phyloP scores from a whole-genome alignment of 2,888 invertebrate species.

The Spicauda simplicius region DNA sequence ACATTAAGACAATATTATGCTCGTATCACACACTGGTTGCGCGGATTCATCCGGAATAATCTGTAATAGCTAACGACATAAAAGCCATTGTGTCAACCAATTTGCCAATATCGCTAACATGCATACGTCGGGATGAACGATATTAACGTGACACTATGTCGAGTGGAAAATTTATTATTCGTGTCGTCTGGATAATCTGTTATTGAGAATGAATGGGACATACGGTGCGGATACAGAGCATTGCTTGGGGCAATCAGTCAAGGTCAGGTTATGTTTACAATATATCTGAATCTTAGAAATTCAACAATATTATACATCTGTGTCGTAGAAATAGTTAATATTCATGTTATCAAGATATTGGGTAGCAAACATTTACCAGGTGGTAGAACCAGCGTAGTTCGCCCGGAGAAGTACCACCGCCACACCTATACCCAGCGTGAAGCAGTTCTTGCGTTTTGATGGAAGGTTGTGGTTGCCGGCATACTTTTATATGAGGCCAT shows the following conservation, averaged over 20 bases:
- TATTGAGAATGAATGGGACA: conserved; percentile 1
- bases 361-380: no score
- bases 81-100: conserved; percentile 19
- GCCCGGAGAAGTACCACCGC: no score
- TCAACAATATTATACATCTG: no score
- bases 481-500: no score
- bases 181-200: conserved; percentile 4
- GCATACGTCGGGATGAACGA: conserved; percentile 9
- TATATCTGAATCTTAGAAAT: no score
- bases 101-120: conserved; percentile 21
- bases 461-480: no score
- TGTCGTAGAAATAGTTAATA: no score
- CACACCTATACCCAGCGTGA: no score
- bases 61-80: conserved; percentile 7
- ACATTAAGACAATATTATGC: not conserved
- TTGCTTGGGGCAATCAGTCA: not conserved
- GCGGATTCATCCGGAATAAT: conserved; percentile 8
- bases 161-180: conserved; percentile 21
- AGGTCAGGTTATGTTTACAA: not conserved
- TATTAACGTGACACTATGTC: conserved; percentile 10
- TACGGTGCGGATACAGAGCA: not conserved
- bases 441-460: no score
- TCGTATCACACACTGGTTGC: not conserved
- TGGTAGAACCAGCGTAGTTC: no score
- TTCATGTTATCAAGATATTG: no score